Base-by-base conservation (phyloP, 2,113 vertebrate species). In the Verasper variegatus region DNA sequence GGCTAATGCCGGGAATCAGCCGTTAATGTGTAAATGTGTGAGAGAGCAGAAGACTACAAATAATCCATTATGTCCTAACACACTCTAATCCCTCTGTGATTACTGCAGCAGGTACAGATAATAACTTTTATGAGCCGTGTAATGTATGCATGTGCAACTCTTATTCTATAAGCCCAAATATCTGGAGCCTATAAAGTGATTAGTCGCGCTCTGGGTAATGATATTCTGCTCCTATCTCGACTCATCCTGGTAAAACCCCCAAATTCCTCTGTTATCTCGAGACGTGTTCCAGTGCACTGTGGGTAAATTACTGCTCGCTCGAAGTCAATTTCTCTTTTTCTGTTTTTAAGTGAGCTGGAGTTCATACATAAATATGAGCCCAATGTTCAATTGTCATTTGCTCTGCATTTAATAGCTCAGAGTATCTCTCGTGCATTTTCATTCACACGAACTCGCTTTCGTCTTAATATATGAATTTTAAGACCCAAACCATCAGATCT, bases 31-130 rank as follows among this genome's bases (percentile, higher is more conserved):
- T 47, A 1, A 31, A 31, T 31, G 31, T 31, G 31, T 31, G 57
- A 61, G 24, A 63, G 10, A 67, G 68, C 66, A 78, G 72, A 65
- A 45, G 68, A 77, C 72, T 58, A 67, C 62, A 51, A 37, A 69
- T 84, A 66, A 78, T 80, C 55, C 40, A 63, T 86, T 68, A 47
- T 57, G 69, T 27, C 26, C 18, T 14, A 26, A 74, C 54, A 59
- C 57, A 12, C 14, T 71, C 35, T 84, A 90, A 89, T 87, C 74
- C 77, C 12, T 26, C 23, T 47, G 2, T 55, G 45, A 76, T 80
- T 68, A 60, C 37, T 23, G 31, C 62, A 68, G 84, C 58, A 81
- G 62, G 58, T 74, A 77, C 24, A 42, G 40, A 71, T 68, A 73
- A 62, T 61, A 69, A 68, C 56, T 27, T 37, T 74, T 74, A 63